Percentiles rank a stretch among this genome's conserved stretches.
Conservation (phyloP, 1,140 invertebrate genomes). For the Monochamus saltuarius region DNA sequence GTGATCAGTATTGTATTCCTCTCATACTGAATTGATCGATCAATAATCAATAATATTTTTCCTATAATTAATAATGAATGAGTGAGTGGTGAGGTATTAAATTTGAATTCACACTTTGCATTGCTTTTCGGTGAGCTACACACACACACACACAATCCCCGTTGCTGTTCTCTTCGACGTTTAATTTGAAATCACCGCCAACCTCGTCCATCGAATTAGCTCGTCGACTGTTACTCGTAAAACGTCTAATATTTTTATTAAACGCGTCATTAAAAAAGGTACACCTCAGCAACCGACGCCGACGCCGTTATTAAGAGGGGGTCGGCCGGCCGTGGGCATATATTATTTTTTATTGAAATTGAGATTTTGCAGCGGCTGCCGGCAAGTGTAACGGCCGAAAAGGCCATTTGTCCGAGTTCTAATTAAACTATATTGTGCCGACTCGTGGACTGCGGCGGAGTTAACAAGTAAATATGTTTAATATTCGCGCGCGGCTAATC, state of each 20-base stretch:
- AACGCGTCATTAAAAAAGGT: constrained; percentile 20
- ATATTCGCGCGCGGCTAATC: constrained; percentile 29
- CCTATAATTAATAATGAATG: too few species aligned
- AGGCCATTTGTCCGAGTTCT: constrained; percentile 27
- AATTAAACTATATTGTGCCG: constrained; percentile 31
- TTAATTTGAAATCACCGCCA: too few species aligned
- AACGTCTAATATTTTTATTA: constrained; percentile 32
- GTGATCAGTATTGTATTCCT: too few species aligned
- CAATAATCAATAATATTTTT: too few species aligned
- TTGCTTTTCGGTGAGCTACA: too few species aligned
- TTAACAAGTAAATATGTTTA: constrained; percentile 34
- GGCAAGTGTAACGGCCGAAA: constrained; percentile 25
- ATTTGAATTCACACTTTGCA: too few species aligned
- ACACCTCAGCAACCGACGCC: constrained; percentile 18
- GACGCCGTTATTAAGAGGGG: constrained; percentile 29
- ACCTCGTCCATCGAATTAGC: too few species aligned
- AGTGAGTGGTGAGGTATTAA: too few species aligned
- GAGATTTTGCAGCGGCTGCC: constrained; percentile 24
- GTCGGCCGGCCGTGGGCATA: constrained; percentile 22
- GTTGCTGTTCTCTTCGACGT: too few species aligned
- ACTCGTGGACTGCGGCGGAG: constrained; percentile 20
- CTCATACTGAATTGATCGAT: too few species aligned
- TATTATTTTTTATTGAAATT: constrained; percentile 33
- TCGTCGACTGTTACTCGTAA: background rate
- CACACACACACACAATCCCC: too few species aligned